phyloP scores from a whole-genome alignment of 2,113 vertebrate genomes.

The Petromus typicus region DNA sequence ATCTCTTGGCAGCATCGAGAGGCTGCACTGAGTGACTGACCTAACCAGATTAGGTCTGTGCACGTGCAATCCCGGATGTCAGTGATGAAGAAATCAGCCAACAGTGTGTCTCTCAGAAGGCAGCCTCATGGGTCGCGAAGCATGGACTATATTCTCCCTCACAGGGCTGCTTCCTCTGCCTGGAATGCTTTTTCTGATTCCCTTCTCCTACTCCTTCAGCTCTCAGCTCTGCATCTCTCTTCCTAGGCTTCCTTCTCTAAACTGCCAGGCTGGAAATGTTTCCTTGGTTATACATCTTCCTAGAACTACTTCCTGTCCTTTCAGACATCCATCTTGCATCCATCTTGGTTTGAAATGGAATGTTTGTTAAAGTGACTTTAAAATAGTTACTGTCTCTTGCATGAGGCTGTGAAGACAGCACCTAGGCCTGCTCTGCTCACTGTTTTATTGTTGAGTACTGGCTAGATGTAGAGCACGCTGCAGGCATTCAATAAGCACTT shows the following conservation, averaged over 20 bases:
- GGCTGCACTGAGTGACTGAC: too few relatives aligned
- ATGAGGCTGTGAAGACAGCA: not conserved
- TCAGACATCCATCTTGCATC: too few relatives aligned
- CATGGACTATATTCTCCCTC: too few relatives aligned
- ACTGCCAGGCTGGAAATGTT: not conserved
- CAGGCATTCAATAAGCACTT: not conserved
- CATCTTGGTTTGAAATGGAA: not conserved
- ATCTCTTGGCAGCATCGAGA: not conserved
- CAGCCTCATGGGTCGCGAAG: fast-evolving
- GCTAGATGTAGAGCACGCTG: not conserved
- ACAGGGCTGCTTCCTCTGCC: not conserved
- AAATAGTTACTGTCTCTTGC: not conserved
- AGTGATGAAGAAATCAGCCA: not conserved
- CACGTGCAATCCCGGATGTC: not conserved
- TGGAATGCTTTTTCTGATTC: fast-evolving
- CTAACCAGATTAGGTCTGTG: not conserved
- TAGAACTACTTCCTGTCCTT: not conserved
- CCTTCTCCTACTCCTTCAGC: not conserved
- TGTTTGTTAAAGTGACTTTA: not conserved
- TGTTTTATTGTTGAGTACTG: not conserved
- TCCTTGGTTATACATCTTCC: not conserved
- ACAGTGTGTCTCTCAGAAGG: not conserved
- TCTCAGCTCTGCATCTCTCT: not conserved
- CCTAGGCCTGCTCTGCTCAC: not conserved
- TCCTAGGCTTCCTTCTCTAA: not conserved